Evolutionary conservation across 2,113 vertebrate genomes (phyloP), one percentile per base, ranked within the genome.

Genomic region (Donacobius atricapilla): DNA sequence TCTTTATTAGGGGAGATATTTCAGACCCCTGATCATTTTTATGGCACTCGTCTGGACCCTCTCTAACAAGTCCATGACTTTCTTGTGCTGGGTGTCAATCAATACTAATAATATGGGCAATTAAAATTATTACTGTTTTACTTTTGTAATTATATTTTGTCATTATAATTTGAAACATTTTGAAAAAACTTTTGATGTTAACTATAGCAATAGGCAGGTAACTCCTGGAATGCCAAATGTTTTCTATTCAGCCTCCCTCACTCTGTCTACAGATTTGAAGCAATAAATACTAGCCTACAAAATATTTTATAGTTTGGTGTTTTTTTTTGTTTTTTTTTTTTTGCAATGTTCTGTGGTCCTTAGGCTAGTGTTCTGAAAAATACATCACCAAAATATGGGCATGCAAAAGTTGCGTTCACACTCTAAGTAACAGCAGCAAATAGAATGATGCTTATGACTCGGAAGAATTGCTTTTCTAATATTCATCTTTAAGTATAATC

Each of bases 1-100:
- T 42, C 35, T 33, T 57, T 35, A 23, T 57, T 57, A 64, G 11
- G 24, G 11, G 30, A 48, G 21, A 22, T 18, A 12, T 72, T 80
- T 57, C 35, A 48, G 21, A 11, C 11, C 19, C 11, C 35, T 72
- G 50, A 64, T 57, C 1, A 19, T 22, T 57, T 64, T 16, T 42
- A 31, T 64, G 58, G 15, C 37, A 33, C 50, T 65, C 2, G 0
- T 28, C 33, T 2, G 2, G 35, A 80, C 22, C 5, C 0, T 0
- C 17, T 64, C 9, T 27, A 42, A 37, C 14, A 48, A 14, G 9
- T 80, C 48, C 35, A 18, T 12, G 3, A 42, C 27, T 35, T 56
- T 23, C 57, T 50, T 65, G 12, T 50, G 25, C 15, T 35, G 3
- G 22, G 13, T 22, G 5, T 8, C 19, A 85, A 35, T 44, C 23